Conservation (phyloP, 1,140 invertebrate species). For the Globodera ellingtonae region DNA sequence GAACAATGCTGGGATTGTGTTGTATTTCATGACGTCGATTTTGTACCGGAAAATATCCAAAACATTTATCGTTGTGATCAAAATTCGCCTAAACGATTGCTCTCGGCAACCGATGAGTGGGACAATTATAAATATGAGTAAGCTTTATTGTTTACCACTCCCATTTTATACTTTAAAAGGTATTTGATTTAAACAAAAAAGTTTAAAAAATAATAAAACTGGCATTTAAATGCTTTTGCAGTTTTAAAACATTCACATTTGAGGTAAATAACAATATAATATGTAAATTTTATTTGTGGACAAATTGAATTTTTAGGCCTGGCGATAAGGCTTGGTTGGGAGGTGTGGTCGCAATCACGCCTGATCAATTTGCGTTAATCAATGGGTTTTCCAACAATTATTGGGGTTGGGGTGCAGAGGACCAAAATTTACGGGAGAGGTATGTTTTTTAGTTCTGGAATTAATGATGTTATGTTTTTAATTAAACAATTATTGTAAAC, state of each 20-base stretch:
- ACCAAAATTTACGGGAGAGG: conserved; percentile 46
- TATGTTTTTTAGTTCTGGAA: conserved; percentile 9
- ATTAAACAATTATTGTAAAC: not conserved
- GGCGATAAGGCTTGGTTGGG: conserved; percentile 68
- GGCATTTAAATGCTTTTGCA: too few relatives aligned
- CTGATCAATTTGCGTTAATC: conserved; percentile 73
- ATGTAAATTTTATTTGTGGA: too few relatives aligned
- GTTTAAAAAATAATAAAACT: too few relatives aligned
- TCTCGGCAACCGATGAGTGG: not conserved
- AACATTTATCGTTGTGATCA: conserved; percentile 83
- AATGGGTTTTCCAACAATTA: conserved; percentile 90
- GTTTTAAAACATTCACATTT: too few relatives aligned
- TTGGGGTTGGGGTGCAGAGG: conserved; percentile 73
- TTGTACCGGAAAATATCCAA: conserved; percentile 80
- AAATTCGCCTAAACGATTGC: not conserved
- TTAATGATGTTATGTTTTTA: too few relatives aligned
- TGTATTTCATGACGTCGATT: conserved; percentile 88
- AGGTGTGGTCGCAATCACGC: conserved; percentile 70
- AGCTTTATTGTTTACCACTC: not conserved
- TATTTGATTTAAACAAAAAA: too few relatives aligned
- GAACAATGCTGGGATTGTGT: conserved; percentile 71
- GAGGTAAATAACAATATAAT: too few relatives aligned
- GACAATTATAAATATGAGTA: not conserved
- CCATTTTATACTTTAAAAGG: too few relatives aligned
- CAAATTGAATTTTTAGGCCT: not conserved